Conservation (phyloP, 2,888 invertebrate genomes). For the Zelleria hepariella region DNA sequence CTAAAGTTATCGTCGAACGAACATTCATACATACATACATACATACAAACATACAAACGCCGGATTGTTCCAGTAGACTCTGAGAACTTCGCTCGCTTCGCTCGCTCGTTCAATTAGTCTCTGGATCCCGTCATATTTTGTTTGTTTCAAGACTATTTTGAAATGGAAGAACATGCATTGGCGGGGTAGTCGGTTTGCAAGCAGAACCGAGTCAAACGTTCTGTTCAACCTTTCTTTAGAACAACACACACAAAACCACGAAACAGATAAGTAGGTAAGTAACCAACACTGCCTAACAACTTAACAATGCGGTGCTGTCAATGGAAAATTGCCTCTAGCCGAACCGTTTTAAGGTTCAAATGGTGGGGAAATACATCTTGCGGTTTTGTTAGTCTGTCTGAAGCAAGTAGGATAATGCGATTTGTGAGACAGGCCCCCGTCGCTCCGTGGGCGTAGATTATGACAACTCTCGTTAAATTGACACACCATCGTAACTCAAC, state of each 20-base stretch:
- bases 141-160: too few relatives aligned
- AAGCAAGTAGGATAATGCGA: constrained; percentile 43
- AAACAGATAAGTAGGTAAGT: background rate
- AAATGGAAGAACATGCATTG: too few relatives aligned
- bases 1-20: too few relatives aligned
- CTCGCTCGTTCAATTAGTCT: too few relatives aligned
- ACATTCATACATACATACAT: too few relatives aligned
- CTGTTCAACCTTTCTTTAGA: background rate
- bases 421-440: constrained; percentile 45
- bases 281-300: background rate
- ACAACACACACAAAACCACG: background rate
- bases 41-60: too few relatives aligned
- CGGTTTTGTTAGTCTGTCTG: background rate
- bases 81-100: too few relatives aligned
- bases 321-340: background rate
- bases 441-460: constrained; percentile 40
- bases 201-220: background rate
- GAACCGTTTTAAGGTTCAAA: background rate
- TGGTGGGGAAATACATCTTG: background rate
- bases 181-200: too few relatives aligned
- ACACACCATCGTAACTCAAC: background rate
- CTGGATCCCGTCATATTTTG: too few relatives aligned
- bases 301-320: background rate
- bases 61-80: too few relatives aligned
- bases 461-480: constrained; percentile 53